Base-by-base conservation (phyloP, 53 echinoderm and acorn worm species). In the Zoroaster sp. region DNA sequence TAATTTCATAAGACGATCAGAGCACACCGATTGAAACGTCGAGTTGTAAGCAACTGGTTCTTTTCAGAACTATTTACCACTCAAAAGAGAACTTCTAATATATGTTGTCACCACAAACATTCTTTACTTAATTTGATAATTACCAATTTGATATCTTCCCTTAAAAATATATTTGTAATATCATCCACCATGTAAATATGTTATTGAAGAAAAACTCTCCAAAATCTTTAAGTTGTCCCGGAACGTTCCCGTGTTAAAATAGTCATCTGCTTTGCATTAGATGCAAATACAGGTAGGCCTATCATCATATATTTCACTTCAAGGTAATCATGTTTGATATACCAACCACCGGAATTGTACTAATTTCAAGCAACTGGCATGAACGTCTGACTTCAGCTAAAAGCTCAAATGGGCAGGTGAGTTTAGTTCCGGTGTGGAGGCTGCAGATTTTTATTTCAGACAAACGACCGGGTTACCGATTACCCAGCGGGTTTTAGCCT, bases 401-500 rank as follows among this genome's bases (percentile, higher is more conserved):
- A 36, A 47, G 32, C 51, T 45, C 34, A 51, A 45, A 47, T 6
- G 49, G 75, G 73, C n/a, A 42, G 13, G 32, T 45, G 76, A 28
- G 34, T 46, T 76, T 49, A 47, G 38, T 65, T 79, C 79, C 79
- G 63, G 79, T 63, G 36, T 14, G 36, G 79, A 59, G 54, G 54
- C 54, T 59, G 14, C 40, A 15, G 31, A 2, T 46, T 35, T 55
- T 35, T 4, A 66, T 81, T 23, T 66, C 81, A 81, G 81, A 81
- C 81, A 67, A 39, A 42, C 81, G 81, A 81, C 81, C 66, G 66
- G 81, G 81, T 66, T 41, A 67, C 41, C 9, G 23, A 40, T 11
- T 40, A 11, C 81, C 81, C 67, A 21, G 42, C 81, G 81, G 81
- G 81, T 38, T 23, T 18, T 3, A 2, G 66, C 44, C 66, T 55